These are phyloP conservation scores for Pissodes strobi DNA, from an alignment of 1,140 invertebrate genomes.

Conservation along the genomic window DNA sequence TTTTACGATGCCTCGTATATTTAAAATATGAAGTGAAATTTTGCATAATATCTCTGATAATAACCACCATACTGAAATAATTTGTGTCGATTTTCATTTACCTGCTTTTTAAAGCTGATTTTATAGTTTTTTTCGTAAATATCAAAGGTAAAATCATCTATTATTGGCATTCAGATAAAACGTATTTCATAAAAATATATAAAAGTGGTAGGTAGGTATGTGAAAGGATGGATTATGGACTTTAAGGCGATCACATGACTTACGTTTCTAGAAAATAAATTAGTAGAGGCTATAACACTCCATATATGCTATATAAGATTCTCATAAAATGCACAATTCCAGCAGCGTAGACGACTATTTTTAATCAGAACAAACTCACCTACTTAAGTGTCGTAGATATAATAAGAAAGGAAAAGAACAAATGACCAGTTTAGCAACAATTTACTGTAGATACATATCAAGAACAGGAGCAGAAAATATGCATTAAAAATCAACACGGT, in stretches of 20 bases:
- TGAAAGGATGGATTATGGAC: conserved; percentile 14
- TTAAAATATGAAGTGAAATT: no score
- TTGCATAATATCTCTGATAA: no score
- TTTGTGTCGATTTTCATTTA: no score
- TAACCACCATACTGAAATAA: no score
- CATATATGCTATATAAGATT: no score
- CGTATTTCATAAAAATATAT: background rate
- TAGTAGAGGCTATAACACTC: conserved; percentile 7
- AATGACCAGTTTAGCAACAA: background rate
- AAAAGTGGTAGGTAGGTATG: background rate
- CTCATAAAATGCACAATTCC: conserved; percentile 7
- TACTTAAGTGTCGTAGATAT: background rate
- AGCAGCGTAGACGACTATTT: no score
- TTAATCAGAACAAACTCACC: no score
- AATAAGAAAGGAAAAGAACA: background rate
- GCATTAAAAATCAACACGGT: no score
- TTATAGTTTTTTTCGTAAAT: background rate
- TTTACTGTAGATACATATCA: background rate
- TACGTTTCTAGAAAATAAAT: conserved; percentile 18
- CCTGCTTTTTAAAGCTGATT: no score
- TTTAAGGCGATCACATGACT: conserved; percentile 17
- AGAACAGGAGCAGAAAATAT: background rate
- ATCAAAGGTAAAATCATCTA: background rate
- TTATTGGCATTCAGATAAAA: background rate
- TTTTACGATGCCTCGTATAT: no score